Base-by-base conservation (phyloP, 2,888 invertebrate genomes). In the Aleiodes alternator region DNA sequence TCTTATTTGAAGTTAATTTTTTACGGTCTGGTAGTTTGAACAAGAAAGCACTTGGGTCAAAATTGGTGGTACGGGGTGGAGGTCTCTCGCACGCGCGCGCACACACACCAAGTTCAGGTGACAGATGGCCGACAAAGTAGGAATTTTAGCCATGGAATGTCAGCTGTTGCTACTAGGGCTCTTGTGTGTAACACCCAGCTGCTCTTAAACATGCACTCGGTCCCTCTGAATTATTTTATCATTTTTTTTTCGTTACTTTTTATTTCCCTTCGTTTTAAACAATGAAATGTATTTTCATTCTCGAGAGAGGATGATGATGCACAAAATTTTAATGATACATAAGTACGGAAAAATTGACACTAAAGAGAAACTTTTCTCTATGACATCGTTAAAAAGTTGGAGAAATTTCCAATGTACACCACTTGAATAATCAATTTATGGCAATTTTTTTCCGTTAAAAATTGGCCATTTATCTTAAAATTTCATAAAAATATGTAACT, bases 111-210 rank as follows among this genome's bases (percentile, higher is more conserved):
- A 80, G 75, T 80, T 80, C 76, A 78, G 79, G 81, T 81, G 80
- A 81, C 81, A 81, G 78, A 81, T 81, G 81, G 81, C 79, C 78
- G 79, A 80, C 81, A 81, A 81, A 81, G 81, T 80, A 79, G 81
- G 79, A 81, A 81, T 81, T 81, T 79, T 75, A 75, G 76, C 29
- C 73, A 76, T 71, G 76, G 77, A 81, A 81, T 80, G 81, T 81
- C 80, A 80, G 80, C 81, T 80, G 80, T 78, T 78, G 77, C 72
- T 75, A 77, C 77, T 76, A 77, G 76, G 74, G 71, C 72, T 79
- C 77, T 71, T 73, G 64, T 72, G 76, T 59, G 70, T 72, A 76
- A 75, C 76, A 73, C 73, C 66, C 71, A 73, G 71, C 75, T 71
- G 73, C 76, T 75, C 72, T 76, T 69, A 34, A 70, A 69, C 73